Evolutionary conservation across 2,113 vertebrate species (phyloP), one percentile per base, ranked within the genome.

Genomic region (Neolamprologus caudopunctatus): DNA sequence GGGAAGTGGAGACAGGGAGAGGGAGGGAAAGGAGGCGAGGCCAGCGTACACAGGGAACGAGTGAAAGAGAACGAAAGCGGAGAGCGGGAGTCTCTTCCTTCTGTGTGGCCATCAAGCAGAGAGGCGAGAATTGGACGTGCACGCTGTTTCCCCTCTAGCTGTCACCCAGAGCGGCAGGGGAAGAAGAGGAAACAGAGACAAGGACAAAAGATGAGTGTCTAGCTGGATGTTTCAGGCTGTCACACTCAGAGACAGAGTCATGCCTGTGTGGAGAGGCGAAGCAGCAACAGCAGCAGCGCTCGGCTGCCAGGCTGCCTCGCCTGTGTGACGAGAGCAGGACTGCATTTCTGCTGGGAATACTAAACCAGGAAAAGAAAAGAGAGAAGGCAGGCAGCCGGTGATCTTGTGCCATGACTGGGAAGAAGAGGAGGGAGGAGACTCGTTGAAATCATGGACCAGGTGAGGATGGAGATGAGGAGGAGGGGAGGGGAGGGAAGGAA

Each of bases 381-480:
- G 9, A 55, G 37, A 8, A 28, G 51, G 24, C 21, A 53, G 79
- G 80, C 31, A 55, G 58, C 78, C 40, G 83, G 86, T 6, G 68
- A 89, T 80, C 91, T 87, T 37, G 83, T 93, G 91, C 90, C 94
- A 96, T 95, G 95, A 93, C 91, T 21, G 87, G 89, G 90, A 90
- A n/a, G 92, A 87, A 61, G 92, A 94, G 94, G 88, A 85, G 66
- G 92, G 88, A 92, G 92, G 89, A 94, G 93, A 89, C 90, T 85
- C 26, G 88, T 90, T 94, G 93, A 95, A 89, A 95, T 84, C 94
- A 96, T 96, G 96, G 95, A 96, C 89, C 95, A 96, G 96, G 96
- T 96, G 86, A 96, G 95, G 91, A 93, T 91, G 93, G 61, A 80
- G 66, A 58, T 55, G 26, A 42, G 16, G 85, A 96, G 95, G 90